Evolutionary conservation across 2,113 vertebrate genomes (phyloP), one percentile per base, ranked within the genome.

Genomic region (Circaetus cinerascens): DNA sequence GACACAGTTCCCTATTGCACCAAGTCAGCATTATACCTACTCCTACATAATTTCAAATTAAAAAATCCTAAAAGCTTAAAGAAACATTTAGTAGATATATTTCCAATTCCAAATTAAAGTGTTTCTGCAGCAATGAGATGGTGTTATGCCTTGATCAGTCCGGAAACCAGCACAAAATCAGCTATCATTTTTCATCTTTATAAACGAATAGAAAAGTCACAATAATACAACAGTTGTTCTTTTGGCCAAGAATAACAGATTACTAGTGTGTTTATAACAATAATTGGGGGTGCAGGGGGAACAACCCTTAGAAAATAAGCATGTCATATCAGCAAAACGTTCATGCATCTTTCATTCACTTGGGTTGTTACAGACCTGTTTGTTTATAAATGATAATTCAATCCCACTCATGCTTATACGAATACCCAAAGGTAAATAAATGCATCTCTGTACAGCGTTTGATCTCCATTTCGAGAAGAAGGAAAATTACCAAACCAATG

Each of bases 201-300:
- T 38, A 43, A 86, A 73, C 13, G 5, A 66, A 29, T 6, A 55
- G 45, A 63, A 60, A 82, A 81, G 7, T 36, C 32, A 36, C 29
- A 73, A 25, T 67, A 82, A 67, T 21, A 50, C 48, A 89, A 51
- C 17, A 60, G 59, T 40, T 60, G 17, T 18, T 55, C 45, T 51
- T 68, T n/a, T 36, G 72, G 77, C 36, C 48, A 62, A 87, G 66
- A 75, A 40, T 17, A 76, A 63, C 27, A 69, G 26, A 46, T 63
- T 29, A 74, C 26, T 34, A 7, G 3, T 14, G 45, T 53, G 43
- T 69, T 64, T 75, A 46, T 8, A 53, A 69, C 10, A 69, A 41
- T 23, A 55, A 73, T 1, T 11, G 15, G 3, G 9, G 5, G 26
- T 51, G 26, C 9, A 2, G 20, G 10, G 5, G 9, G 15, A 3